These are phyloP conservation scores for Pteria penguin DNA, from an alignment of 2,888 invertebrate genomes.

Conservation along the genomic window DNA sequence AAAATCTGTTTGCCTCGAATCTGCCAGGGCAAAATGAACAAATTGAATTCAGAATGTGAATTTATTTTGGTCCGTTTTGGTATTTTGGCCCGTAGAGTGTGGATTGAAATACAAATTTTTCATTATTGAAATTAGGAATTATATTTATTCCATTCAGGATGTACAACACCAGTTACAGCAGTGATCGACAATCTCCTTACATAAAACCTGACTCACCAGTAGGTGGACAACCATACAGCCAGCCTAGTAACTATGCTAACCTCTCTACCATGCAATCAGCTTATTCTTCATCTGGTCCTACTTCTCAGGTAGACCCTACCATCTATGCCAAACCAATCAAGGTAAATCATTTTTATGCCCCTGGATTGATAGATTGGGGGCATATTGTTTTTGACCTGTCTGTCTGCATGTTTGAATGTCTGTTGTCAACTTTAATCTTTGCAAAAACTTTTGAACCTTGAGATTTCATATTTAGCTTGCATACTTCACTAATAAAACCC, in stretches of 20 bases:
- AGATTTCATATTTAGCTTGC: too few species aligned
- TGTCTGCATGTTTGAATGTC: not conserved
- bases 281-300: conserved; percentile 47
- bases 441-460: too few species aligned
- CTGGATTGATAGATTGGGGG: not conserved
- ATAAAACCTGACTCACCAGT: conserved; percentile 34
- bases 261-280: conserved; percentile 41
- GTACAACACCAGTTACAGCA: not conserved
- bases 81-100: too few species aligned
- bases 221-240: conserved; percentile 45
- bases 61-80: too few species aligned
- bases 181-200: conserved; percentile 26
- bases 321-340: conserved; percentile 32
- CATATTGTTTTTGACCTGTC: not conserved
- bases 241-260: conserved; percentile 65
- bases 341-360: not conserved
- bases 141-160: not conserved
- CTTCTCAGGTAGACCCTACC: conserved; percentile 29
- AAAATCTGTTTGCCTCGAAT: too few species aligned
- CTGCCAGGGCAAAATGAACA: too few species aligned
- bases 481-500: too few species aligned
- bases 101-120: too few species aligned
- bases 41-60: too few species aligned
- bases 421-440: too few species aligned
- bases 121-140: too few species aligned